Base-by-base conservation (phyloP, 2,888 invertebrate genomes). In the Orthosia gothica region DNA sequence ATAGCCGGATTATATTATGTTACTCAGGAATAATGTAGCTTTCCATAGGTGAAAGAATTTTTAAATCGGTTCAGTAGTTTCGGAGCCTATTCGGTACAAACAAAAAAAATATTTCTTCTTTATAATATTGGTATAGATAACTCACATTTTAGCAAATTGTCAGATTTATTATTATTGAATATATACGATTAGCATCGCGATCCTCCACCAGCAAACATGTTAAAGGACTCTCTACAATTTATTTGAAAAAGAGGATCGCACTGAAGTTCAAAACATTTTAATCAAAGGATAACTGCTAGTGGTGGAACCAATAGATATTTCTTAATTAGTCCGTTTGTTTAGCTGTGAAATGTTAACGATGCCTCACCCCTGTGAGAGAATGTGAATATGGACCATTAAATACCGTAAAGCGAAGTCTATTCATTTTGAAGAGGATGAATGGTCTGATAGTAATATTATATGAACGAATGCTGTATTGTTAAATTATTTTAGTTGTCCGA, bases 311-410 rank as follows among this genome's bases (percentile, higher is more conserved):
- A 49, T 26, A n/a, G 23, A 15, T 32, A 23, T 70, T 58, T 50
- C 5, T 45, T 26, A n/a, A 71, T 71, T 26, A 70, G 16, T 71
- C n/a, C 16, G 70, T 16, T 26, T 69, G 15, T 18, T 69, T 70
- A 40, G 70, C 69, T 18, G 47, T 20, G 32, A 69, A 55, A 40
- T 32, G 15, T 32, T 11, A 26, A 32, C 54, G 12, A 45, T 20
- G 15, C 18, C n/a, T 16, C 23, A 26, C 16, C 47, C 18, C 13
- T 9, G n/a, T 23, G n/a, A 13, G 40, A 23, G 47, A 49, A 70
- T 23, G 47, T 32, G 69, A 23, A 15, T 23, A 23, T 16, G 12
- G 7, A 49, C 12, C 18, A 52, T 52, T 40, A 69, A 52, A 63
- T 63, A 63, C 20, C 32, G 32, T 23, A 4, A 5, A 16, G n/a